Evolutionary conservation across 1,140 invertebrate species (phyloP), one percentile per base, ranked within the genome.

Genomic region (Ceratoteleas bidentatus): DNA sequence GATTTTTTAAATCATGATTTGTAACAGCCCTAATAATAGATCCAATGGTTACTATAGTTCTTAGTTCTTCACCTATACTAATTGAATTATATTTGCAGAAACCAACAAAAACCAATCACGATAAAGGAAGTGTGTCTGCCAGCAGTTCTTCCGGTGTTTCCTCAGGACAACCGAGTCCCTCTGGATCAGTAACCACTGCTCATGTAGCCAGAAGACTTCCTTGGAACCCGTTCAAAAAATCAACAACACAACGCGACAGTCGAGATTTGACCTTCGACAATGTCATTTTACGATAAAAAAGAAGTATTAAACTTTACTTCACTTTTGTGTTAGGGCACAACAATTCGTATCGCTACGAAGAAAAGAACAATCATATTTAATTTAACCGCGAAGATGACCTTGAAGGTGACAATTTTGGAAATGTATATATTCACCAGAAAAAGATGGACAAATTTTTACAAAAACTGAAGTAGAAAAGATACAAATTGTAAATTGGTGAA

Each of bases 211-310:
- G 92, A 72, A 90, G 92, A 69, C 89, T 94, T 38, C 93, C 94
- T 2, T 95, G 94, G 94, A 95, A 94, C 87, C 94, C 93, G 0
- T 95, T 95, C 85, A 93, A 93, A 85, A 92, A 93, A 62, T 92
- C 93, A 10, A 88, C 88, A 3, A 87, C 86, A 14, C 92, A 93
- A 34, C 89, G 93, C 49, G 92, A 93, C 54, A 93, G 92, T 56
- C 91, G 93, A 77, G 93, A 93, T 73, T 88, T 93, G 49, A 91
- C 90, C 0, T 93, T 92, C 60, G 92, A 93, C 60, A 94, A 94
- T 82, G 93, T 94, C 56, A 94, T 94, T 74, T 87, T 94, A 14
- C 91, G 93, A 92, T 94, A 88, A 92, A 45, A 43, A 2, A 43
- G 9, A n/a, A 10, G 9, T 2, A n/a, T n/a, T n/a, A n/a, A 1